Evolutionary conservation across 1,140 invertebrate species (phyloP).

Genomic region (Drosophila serrata): DNA sequence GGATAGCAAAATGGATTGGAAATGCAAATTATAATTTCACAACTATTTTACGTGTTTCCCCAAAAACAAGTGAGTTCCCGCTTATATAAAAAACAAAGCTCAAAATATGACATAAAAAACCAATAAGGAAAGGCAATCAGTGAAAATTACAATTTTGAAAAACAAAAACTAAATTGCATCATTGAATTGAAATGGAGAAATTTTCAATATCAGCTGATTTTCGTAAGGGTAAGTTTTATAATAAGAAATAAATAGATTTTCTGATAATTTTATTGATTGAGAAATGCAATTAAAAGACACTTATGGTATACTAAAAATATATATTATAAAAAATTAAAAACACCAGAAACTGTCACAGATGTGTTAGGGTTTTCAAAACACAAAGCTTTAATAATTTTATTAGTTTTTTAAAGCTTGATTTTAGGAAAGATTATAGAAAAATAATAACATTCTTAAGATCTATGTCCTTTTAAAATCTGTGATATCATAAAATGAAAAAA

Average conservation of each 20-base stretch:
- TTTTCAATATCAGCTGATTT: neutral
- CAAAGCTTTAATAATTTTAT: too few species aligned
- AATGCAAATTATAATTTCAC: constrained; percentile 29
- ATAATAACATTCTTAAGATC: too few species aligned
- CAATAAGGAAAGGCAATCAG: constrained; percentile 1
- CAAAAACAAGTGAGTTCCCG: constrained; percentile 53
- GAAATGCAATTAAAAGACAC: too few species aligned
- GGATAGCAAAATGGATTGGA: neutral
- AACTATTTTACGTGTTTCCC: constrained; percentile 38
- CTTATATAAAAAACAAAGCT: constrained; percentile 32
- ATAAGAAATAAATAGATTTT: neutral
- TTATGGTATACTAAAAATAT: too few species aligned
- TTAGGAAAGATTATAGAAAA: neutral
- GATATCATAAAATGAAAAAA: too few species aligned
- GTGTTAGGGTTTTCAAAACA: too few species aligned
- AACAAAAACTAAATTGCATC: constrained; percentile 5
- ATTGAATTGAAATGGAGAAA: neutral
- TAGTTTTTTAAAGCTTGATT: neutral
- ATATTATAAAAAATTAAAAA: too few species aligned
- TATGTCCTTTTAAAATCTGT: too few species aligned
- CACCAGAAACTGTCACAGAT: too few species aligned
- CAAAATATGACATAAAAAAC: constrained; percentile 7
- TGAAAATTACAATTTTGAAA: constrained; percentile 40
- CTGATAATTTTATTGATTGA: neutral
- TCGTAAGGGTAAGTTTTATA: constrained; percentile 13